These are phyloP conservation scores for Neopipo cinnamomea DNA, from an alignment of 2,113 vertebrate species.

Conservation along the genomic window DNA sequence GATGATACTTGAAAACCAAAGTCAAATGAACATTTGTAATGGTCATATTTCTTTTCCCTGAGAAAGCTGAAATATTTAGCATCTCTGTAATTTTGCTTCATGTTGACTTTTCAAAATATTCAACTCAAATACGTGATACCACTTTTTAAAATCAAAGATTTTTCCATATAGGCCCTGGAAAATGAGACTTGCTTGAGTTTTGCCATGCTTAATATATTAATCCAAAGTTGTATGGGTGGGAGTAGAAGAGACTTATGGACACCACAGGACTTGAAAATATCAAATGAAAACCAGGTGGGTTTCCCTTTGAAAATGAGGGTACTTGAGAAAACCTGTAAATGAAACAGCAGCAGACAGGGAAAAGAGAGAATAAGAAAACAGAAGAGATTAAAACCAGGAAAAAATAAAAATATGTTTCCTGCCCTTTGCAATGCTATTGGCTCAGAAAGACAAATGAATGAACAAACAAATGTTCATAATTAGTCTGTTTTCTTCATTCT, in stretches of 20 bases:
- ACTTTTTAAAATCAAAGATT: neutral
- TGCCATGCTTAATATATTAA: neutral
- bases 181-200: neutral
- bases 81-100: neutral
- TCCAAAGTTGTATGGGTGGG: neutral
- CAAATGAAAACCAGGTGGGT: neutral
- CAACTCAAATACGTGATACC: neutral
- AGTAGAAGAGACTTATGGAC: neutral
- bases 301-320: neutral
- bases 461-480: neutral
- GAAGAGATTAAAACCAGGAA: neutral
- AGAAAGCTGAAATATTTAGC: neutral
- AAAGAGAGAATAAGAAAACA: neutral
- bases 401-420: neutral
- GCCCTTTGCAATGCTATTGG: neutral
- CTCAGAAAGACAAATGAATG: neutral
- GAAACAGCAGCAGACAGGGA: neutral
- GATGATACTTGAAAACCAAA: neutral
- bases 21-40: neutral
- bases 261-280: neutral
- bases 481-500: neutral
- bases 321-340: neutral
- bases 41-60: neutral
- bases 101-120: neutral
- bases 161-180: neutral